Evolutionary conservation across 2,113 vertebrate species (phyloP).

Genomic region (Hemibagrus wyckioides): DNA sequence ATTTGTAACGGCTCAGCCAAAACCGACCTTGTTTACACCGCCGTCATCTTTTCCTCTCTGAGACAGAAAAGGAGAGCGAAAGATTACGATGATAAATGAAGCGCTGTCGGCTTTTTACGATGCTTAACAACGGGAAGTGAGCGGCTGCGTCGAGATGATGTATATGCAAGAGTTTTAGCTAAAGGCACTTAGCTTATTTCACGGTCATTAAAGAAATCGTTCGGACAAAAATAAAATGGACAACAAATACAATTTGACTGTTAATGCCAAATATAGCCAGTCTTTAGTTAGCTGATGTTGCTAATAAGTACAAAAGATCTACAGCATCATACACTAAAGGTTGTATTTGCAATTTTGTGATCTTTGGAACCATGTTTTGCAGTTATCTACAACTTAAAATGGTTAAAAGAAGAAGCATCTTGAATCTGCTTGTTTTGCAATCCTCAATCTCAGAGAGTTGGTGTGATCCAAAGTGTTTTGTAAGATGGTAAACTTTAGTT

Average conservation of each 20-base stretch:
- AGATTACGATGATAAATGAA: conserved; percentile 27
- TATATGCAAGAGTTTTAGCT: background rate
- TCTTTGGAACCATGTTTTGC: background rate
- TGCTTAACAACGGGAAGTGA: background rate
- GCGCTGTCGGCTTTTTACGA: conserved; percentile 16
- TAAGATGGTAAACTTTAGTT: background rate
- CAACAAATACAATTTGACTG: background rate
- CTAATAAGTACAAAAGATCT: background rate
- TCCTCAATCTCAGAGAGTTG: background rate
- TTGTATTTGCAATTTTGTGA: background rate
- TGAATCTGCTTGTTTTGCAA: background rate
- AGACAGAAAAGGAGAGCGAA: background rate
- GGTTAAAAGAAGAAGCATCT: background rate
- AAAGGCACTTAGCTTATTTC: background rate
- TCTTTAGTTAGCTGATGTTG: background rate
- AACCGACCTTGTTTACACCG: conserved; percentile 14
- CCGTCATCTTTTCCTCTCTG: background rate
- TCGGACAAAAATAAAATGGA: background rate
- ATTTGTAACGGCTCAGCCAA: background rate
- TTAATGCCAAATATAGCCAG: background rate
- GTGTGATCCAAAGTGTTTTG: background rate
- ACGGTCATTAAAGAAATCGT: background rate
- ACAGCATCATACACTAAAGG: background rate
- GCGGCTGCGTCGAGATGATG: background rate
- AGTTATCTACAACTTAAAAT: background rate